Conservation (phyloP, 2,113 vertebrate genomes). For the Oncorhynchus clarkii region DNA sequence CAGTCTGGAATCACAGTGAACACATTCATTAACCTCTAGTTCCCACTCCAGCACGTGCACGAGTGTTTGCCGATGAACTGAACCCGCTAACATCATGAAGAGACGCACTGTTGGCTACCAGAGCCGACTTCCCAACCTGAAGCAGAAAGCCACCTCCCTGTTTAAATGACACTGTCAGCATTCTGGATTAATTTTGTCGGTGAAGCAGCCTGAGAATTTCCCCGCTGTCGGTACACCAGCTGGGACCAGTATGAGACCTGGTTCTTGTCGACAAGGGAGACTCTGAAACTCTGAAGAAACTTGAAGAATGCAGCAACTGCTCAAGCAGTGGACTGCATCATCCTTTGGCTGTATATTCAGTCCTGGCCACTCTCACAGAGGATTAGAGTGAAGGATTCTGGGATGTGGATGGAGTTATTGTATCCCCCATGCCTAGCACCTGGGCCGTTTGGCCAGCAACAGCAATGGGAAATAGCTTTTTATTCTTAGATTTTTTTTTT, state of each 20-base stretch:
- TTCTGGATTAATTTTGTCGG: background rate
- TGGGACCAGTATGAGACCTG: background rate
- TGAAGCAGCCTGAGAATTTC: background rate
- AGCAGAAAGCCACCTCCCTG: background rate
- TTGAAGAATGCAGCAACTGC: background rate
- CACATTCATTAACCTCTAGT: background rate
- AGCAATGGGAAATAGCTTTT: background rate
- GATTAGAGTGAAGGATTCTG: background rate
- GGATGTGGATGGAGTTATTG: background rate
- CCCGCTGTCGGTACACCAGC: background rate
- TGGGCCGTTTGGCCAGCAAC: background rate
- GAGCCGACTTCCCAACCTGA: background rate
- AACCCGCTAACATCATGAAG: constrained; percentile 2
- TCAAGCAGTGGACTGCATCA: background rate
- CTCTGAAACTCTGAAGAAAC: no score
- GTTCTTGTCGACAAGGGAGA: background rate
- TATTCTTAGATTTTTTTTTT: background rate
- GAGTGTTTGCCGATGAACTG: background rate
- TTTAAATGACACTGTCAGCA: background rate
- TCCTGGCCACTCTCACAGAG: background rate
- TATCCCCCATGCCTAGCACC: background rate
- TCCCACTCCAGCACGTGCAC: background rate
- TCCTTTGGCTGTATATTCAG: background rate
- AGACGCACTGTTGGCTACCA: background rate
- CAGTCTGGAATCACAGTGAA: background rate